Evolutionary conservation across 2,113 vertebrate genomes (phyloP), one percentile per base, ranked within the genome.

Genomic region (Calidris pugnax): DNA sequence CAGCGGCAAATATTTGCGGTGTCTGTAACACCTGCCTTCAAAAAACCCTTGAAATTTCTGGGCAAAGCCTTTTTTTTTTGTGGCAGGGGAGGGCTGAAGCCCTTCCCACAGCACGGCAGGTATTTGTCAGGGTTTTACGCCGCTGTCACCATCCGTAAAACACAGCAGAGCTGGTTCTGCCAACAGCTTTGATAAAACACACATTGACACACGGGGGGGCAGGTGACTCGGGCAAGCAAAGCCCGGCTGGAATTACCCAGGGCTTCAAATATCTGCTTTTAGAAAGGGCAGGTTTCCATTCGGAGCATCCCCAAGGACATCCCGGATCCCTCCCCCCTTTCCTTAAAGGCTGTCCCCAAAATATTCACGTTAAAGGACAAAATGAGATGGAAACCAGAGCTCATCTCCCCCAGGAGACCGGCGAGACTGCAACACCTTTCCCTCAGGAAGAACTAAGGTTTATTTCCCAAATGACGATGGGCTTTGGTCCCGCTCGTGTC

Each of bases 381-480:
- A 67, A 39, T 0, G 6, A 47, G 48, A 16, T 9, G 39, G 33
- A 55, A 85, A 32, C 9, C 24, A 24, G 27, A 37, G 51, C 21
- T 57, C 3, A 1, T 20, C 50, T 18, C 6, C 28, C 5, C 39
- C 12, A 11, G 30, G n/a, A 64, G 23, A n/a, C 20, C 7, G 13
- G 50, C 2, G 2, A 33, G 56, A 15, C 15, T 24, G 43, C 15
- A 4, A 14, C 1, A 2, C 9, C 1, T 62, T 41, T 51, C 47
- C 45, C 56, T 51, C 9, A 62, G 3, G 5, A 33, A 60, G 10
- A 33, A 39, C 28, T 5, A 2, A 10, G 56, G 26, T 56, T 37
- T 26, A 13, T 37, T 8, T 12, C 14, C 7, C 27, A 26, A 33
- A 26, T 1, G 5, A 14, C 3, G 3, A 17, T 10, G 4, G 3